Base-by-base conservation (phyloP, 2,797 vertebrate genomes). In the Megaceryle alcyon region DNA sequence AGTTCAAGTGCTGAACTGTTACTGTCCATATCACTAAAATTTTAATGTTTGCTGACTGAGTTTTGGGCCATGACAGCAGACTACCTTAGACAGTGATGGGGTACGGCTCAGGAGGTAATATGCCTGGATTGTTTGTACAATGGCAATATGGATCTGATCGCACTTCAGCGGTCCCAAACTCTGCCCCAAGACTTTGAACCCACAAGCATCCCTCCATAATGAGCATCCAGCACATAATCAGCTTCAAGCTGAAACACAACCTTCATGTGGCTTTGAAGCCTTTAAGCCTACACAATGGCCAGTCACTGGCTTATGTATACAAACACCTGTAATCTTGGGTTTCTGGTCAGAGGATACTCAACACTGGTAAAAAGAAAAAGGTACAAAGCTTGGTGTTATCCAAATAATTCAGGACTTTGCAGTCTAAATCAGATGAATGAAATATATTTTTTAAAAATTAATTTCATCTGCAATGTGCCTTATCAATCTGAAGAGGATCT, bases 81-180 rank as follows among this genome's bases (percentile, higher is more conserved):
- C 43, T 82, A n/a, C 12, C 11, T 28, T 43, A 14, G 35, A 35
- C 9, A 53, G 15, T 0, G 1, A 54, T 8, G 29, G 5, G 12
- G 22, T 21, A 51, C 8, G 13, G 59, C 65, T 46, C n/a, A 33
- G 65, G 11, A 65, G 46, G 17, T 31, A 41, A 41, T 12, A 11
- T 18, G 11, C 29, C 33, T 31, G 3, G 44, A n/a, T 33, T 1
- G 1, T 21, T 43, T 2, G 2, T 59, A 28, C 18, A 33, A 33
- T n/a, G 39, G 37, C 39, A 31, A 12, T 16, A 29, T 3, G 4
- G 29, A 59, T 35, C n/a, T 2, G 3, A 53, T 1, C 2, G 4
- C 19, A 25, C 14, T 70, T 63, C 43, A 49, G 41, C 41, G 33
- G 39, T 23, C 33, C 15, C 26, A 51, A 51, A 26, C 25, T 51